Evolutionary conservation across 2,888 invertebrate genomes (phyloP).

Genomic region (Fissipunctia ypsillon): DNA sequence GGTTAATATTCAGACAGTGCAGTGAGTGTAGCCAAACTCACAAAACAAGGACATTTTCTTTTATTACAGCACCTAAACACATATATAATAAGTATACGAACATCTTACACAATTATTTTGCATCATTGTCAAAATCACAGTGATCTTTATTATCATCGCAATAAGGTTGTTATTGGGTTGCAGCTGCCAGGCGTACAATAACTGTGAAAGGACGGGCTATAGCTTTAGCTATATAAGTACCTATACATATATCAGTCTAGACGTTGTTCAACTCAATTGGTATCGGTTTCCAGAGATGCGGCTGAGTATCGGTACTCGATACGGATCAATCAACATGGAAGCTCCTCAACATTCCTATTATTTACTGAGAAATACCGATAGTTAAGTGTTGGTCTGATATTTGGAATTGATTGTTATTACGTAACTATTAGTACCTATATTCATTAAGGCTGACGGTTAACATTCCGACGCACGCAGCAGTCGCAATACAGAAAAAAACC

Average conservation of each 20-base stretch:
- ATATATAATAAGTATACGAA: background rate
- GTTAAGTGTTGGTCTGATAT: background rate
- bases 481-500: background rate
- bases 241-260: background rate
- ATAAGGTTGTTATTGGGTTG: background rate
- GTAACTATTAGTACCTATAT: background rate
- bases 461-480: background rate
- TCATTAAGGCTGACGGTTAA: background rate
- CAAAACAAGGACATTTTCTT: background rate
- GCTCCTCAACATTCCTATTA: constrained; percentile 1
- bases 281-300: constrained; percentile 8
- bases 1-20: background rate
- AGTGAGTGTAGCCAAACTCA: background rate
- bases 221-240: background rate
- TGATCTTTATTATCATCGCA: background rate
- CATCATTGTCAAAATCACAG: background rate
- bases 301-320: background rate
- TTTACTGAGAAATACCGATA: background rate
- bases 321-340: background rate
- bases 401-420: background rate
- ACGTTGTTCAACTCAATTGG: background rate
- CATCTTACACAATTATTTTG: background rate
- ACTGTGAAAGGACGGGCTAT: background rate
- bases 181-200: background rate
- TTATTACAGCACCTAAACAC: background rate